Evolutionary conservation across 2,113 vertebrate genomes (phyloP).

Genomic region (Oostethus manadensis): DNA sequence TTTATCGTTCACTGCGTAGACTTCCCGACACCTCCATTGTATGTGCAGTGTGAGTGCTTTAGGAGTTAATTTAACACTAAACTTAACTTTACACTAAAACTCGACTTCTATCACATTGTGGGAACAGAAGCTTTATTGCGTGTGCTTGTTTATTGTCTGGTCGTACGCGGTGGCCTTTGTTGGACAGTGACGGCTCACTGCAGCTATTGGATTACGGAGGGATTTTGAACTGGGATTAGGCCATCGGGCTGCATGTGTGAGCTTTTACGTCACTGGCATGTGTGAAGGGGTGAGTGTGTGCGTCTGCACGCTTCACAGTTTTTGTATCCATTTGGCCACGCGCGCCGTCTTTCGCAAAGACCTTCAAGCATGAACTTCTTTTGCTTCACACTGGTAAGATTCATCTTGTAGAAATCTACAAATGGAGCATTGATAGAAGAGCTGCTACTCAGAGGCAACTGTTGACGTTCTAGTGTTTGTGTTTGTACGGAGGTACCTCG

Average conservation of each 20-base stretch:
- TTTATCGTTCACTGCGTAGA: too few species aligned
- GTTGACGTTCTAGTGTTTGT: slow-evolving; percentile 5
- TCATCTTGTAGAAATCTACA: too few species aligned
- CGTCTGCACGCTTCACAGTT: slow-evolving; percentile 29
- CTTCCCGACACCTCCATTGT: too few species aligned
- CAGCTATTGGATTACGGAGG: slow-evolving; percentile 87
- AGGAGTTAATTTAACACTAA: too few species aligned
- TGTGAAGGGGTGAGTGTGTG: slow-evolving; percentile 10
- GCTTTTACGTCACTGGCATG: slow-evolving; percentile 24
- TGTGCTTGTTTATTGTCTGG: slow-evolving; percentile 39
- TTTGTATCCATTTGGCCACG: slow-evolving; percentile 20
- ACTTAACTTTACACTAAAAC: too few species aligned
- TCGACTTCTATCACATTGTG: too few species aligned
- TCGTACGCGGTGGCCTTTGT: slow-evolving; percentile 55
- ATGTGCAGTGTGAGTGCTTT: too few species aligned
- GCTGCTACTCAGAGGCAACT: background rate
- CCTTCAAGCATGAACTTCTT: slow-evolving; percentile 84
- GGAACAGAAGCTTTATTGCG: too few species aligned
- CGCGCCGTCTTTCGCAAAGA: slow-evolving; percentile 27
- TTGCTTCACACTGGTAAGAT: slow-evolving; percentile 92
- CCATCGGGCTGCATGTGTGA: slow-evolving; percentile 62
- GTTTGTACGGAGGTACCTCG: too few species aligned
- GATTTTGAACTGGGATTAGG: slow-evolving; percentile 84
- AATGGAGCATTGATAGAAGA: background rate
- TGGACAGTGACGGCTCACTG: slow-evolving; percentile 76